A percentile compares a stretch with the other conserved stretches of the same genome.
Evolutionary conservation across 2,797 vertebrate species (phyloP).

Genomic region (Gadopsis marmoratus): DNA sequence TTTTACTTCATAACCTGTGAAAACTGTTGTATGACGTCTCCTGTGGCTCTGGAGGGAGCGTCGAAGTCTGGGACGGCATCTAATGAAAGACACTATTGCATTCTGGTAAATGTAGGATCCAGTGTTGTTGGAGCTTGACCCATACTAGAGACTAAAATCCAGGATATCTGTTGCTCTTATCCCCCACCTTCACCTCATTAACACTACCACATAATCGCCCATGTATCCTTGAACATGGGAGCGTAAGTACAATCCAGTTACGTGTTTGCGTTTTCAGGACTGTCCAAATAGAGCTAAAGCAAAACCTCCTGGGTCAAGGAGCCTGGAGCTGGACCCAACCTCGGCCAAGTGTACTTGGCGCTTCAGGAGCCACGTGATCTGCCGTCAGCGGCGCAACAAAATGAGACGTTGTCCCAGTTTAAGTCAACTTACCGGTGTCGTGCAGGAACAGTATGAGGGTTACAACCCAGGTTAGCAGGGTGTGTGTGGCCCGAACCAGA

Average conservation of each 20-base stretch:
- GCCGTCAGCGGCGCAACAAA: too few relatives aligned
- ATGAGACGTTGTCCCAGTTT: not conserved
- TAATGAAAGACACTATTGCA: not conserved
- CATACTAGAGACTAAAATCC: not conserved
- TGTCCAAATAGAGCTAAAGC: not conserved
- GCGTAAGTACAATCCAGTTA: not conserved
- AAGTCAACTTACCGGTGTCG: constrained; percentile 88
- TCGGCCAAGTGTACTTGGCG: not conserved
- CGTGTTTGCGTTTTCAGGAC: too few relatives aligned
- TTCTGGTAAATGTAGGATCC: not conserved
- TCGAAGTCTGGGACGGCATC: not conserved
- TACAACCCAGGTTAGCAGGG: constrained; percentile 86
- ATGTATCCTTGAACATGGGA: not conserved
- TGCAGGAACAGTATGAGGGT: constrained; percentile 89
- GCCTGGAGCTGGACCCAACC: not conserved
- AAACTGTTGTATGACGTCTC: not conserved
- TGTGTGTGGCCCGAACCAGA: constrained; percentile 86
- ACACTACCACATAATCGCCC: too few relatives aligned
- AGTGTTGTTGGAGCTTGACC: not conserved
- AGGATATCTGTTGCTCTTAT: not conserved
- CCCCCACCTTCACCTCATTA: not conserved
- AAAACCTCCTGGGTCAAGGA: not conserved
- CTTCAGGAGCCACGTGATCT: not conserved
- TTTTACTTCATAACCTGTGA: not conserved
- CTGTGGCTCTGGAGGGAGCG: not conserved